Base-by-base conservation (phyloP, 1,140 invertebrate species). In the Parapsyche elsis region DNA sequence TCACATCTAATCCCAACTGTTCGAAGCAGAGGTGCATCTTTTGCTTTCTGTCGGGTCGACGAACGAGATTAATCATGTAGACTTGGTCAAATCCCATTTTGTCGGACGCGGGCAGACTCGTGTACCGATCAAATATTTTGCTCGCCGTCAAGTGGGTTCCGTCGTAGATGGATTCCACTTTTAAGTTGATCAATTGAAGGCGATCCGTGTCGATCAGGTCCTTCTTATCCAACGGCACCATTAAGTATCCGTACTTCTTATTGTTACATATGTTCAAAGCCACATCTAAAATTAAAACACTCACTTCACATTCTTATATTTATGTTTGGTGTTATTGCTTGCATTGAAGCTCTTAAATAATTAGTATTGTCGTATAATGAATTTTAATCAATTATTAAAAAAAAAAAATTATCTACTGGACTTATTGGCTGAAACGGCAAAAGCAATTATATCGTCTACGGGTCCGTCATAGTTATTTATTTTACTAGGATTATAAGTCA, bases 391-490 rank as follows among this genome's bases (percentile, higher is more conserved):
- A n/a, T n/a, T n/a, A n/a, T n/a, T n/a, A n/a, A n/a, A n/a, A n/a
- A n/a, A n/a, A n/a, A n/a, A n/a, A n/a, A n/a, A n/a, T n/a, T n/a
- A 71, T n/a, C 53, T 80, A 93, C 92, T 91, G 84, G 92, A 91
- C 83, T 88, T 89, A 85, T 93, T 94, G 10, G 98, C 97, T 79
- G 93, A 94, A 9, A 95, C 85, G 5, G 97, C 97, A 91, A 99
- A 99, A 10, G 94, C 92, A 84, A 99, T 98, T 49, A 99, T 97
- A 87, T 99, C 98, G 90, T 99, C 97, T 7, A 91, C 87, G 0
- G 97, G 96, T 46, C 95, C 95, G 71, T 92, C 88, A 79, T 94
- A 95, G 44, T 91, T 87, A 0, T 84, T 73, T 0, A 95, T 84
- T 74, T 92, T 92, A 21, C 90, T 86, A 0, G 92, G 90, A 73